Base-by-base conservation (phyloP, 2,888 invertebrate genomes). In the Tachina grossa region DNA sequence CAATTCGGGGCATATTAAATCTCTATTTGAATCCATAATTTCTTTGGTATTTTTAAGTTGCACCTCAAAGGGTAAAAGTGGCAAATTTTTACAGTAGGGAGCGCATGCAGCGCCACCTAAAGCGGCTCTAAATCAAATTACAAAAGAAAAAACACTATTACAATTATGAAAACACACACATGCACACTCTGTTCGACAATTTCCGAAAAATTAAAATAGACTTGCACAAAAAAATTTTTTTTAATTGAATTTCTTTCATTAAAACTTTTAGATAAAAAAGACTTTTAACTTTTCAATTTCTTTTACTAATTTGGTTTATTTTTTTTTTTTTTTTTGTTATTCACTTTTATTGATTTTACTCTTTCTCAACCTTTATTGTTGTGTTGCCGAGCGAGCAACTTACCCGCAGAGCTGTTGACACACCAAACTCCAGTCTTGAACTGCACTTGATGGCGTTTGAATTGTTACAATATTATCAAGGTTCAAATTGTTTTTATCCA, bases 1-100 rank as follows among this genome's bases (percentile, higher is more conserved):
- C 74, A 95, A 93, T 49, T 94, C 92, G 0, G 94, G 94, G 88
- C 95, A 95, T 78, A 95, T 94, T 68, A 91, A 92, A 22, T 85
- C 43, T 69, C 87, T 80, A 71, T 88, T 87, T 61, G 87, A 77
- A 68, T 86, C 86, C 79, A 89, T 85, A 53, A 89, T 84, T 65
- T 75, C 74, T 69, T 85, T 80, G 51, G 88, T 88, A 61, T 84
- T 87, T 75, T 84, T 83, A 53, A 86, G 59, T 75, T 87, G 88
- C 82, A 86, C 86, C 81, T 78, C 80, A 65, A 65, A 72, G 63
- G 88, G 87, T 85, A 69, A 86, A 85, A 66, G 87, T 87, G 87
- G 88, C 19, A 80, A 72, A 76, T 76, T 88, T 66, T 88, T 83
- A 88, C 91, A 91, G 43, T 89, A 86, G 80, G 89, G 87, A 77